Base-by-base conservation (phyloP, 2,888 invertebrate genomes). In the Agrilus mali region DNA sequence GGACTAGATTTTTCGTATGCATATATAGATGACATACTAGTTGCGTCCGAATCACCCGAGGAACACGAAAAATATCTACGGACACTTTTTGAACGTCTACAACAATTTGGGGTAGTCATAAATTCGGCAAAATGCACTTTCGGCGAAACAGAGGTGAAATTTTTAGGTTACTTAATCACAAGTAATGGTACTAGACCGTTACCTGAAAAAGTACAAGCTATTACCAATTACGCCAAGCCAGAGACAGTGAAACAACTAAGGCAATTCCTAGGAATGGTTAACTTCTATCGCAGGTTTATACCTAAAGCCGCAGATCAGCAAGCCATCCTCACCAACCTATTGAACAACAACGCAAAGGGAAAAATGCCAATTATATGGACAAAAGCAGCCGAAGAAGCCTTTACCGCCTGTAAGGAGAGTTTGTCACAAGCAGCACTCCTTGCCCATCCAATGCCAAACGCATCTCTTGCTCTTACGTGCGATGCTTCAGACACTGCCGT, bases 401-500 rank as follows among this genome's bases (percentile, higher is more conserved):
- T 55, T 41, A 32, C 33, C 0, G 36, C 16, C 7, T 41, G 33
- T 14, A 50, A 51, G 37, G 13, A 46, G 7, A 36, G n/a, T 6
- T 16, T 55, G 7, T 44, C 47, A 1, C 7, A 47, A 2, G 51
- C 53, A 8, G 37, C 52, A 7, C 22, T 48, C 2, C 41, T 51
- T 1, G 42, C 45, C 2, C 47, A 50, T 36, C 51, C 51, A 20
- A 36, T 22, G 6, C 33, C 15, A 8, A 15, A 51, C 13, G 57
- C 60, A 0, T 41, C 55, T 33, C 34, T 66, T 2, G 50, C 55
- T 1, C 14, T 66, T 0, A 46, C 54, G 1, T 57, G 57, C 0
- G 65, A 67, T 43, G 66, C 66, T 2, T 67, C 65, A 0, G 60
- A 64, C 34, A 44, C 33, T 1, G 58, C 64, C 2, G 55, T 65